Base-by-base conservation (phyloP, 1,140 invertebrate species). In the Drusus annulatus region DNA sequence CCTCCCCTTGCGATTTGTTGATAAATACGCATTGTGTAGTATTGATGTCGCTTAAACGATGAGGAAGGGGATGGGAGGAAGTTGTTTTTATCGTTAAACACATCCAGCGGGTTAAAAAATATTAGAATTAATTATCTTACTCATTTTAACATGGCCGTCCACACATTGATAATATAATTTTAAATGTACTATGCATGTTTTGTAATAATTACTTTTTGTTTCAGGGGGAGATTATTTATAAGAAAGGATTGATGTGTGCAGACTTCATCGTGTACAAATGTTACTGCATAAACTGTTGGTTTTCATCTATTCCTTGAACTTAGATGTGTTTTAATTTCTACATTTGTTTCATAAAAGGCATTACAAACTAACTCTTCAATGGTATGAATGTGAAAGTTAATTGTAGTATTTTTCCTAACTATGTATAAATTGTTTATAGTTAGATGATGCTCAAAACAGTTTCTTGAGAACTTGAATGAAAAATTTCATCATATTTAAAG, bases 171-270 rank as follows among this genome's bases (percentile, higher is more conserved):
- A 36, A 6, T 36, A 36, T 36, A 4, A 36, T 36, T 36, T 36
- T 28, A 28, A 28, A 28, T 5, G n/a, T 36, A 36, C 8, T 36
- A 36, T 36, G 31, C 8, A 10, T 45, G 36, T 45, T 45, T 45
- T 45, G 13, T 45, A 45, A 45, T 78, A 3, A 8, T 50, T 50
- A 50, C 51, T 78, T 80, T 69, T 84, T 86, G 21, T 90, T 91
- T 60, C 89, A 94, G 93, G 86, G 93, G 93, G 86, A 93, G 92
- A 92, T 94, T 93, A 85, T 94, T 94, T 86, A 91, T 93, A 84
- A 92, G 93, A 87, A 93, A 93, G 89, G 93, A 94, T 76, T 82
- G 68, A 79, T 54, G 60, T 31, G 5, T 6, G 52, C 16, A 65
- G 52, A 28, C 50, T 79, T 56, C 65, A 62, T 69, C 17, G 63